Evolutionary conservation across 1,140 invertebrate species (phyloP).

Genomic region (Leguminivora glycinivorella): DNA sequence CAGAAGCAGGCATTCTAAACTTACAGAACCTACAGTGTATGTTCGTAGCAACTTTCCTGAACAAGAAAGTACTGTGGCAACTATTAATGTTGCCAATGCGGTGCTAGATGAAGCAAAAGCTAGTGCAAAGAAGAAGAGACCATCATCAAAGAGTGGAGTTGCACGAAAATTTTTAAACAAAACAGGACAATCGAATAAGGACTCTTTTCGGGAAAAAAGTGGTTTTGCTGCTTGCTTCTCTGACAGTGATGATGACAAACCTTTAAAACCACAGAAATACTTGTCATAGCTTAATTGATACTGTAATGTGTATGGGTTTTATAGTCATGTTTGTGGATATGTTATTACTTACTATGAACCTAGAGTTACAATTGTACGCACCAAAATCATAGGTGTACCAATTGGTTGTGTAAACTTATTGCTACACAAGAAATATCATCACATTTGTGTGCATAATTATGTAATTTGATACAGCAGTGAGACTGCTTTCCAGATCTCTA

Average conservation of each 20-base stretch:
- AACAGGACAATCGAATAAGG: slow-evolving; percentile 41
- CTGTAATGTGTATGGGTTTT: slow-evolving; percentile 24
- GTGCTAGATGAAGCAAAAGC: slow-evolving; percentile 30
- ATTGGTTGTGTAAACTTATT: slow-evolving; percentile 1
- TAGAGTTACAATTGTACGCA: neutral
- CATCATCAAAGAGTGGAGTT: slow-evolving; percentile 16
- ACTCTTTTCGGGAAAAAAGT: slow-evolving; percentile 59
- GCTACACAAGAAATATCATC: slow-evolving; percentile 4
- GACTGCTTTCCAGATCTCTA: slow-evolving; percentile 2
- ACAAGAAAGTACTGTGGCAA: slow-evolving; percentile 50
- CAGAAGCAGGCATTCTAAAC: slow-evolving; percentile 43
- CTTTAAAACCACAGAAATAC: slow-evolving; percentile 57
- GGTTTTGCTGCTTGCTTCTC: slow-evolving; percentile 68
- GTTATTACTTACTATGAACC: neutral
- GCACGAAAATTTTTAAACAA: slow-evolving; percentile 43
- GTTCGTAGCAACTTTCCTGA: slow-evolving; percentile 56
- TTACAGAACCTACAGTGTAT: slow-evolving; percentile 47
- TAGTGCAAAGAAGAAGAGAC: slow-evolving; percentile 30
- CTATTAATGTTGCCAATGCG: slow-evolving; percentile 54
- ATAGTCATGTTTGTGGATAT: slow-evolving; percentile 14
- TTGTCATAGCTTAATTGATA: slow-evolving; percentile 54
- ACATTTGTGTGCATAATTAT: neutral
- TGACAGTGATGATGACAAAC: slow-evolving; percentile 68
- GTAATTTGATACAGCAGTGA: slow-evolving; percentile 4
- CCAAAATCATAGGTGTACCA: neutral